phyloP scores from a whole-genome alignment of 2,888 invertebrate species.

The Mactromeris polynyma region DNA sequence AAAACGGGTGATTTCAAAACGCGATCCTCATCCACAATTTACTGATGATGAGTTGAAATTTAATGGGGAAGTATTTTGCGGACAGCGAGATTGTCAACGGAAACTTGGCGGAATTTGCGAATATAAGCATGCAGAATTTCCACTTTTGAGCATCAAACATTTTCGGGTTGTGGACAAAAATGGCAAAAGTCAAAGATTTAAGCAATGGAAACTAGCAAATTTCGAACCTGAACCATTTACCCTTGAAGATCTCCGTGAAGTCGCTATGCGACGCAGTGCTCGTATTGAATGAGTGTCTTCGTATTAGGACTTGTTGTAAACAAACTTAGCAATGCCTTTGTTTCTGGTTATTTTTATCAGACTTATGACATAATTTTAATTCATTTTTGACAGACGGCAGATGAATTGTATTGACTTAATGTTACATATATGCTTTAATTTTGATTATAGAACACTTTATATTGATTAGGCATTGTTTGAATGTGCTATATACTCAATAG shows the following conservation, averaged over 20 bases:
- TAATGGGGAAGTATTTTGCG: constrained; percentile 57
- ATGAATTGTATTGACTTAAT: too few relatives aligned
- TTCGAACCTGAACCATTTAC: constrained; percentile 57
- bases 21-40: constrained; percentile 29
- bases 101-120: constrained; percentile 61
- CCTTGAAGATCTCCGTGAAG: constrained; percentile 43
- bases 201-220: constrained; percentile 70
- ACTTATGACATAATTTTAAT: too few relatives aligned
- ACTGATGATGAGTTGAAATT: constrained; percentile 52
- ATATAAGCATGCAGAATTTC: constrained; percentile 59
- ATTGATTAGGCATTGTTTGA: too few relatives aligned
- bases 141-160: constrained; percentile 62
- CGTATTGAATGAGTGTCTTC: too few relatives aligned
- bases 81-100: constrained; percentile 44
- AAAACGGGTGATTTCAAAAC: constrained; percentile 14
- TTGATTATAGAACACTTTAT: too few relatives aligned
- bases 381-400: too few relatives aligned
- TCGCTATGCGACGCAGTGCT: constrained; percentile 22
- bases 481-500: too few relatives aligned
- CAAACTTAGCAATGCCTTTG: too few relatives aligned
- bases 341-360: too few relatives aligned
- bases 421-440: too few relatives aligned
- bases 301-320: too few relatives aligned
- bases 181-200: constrained; percentile 57
- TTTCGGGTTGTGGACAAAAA: too few relatives aligned